Percentiles rank a stretch among this genome's conserved stretches.
These are phyloP conservation scores for Hypena proboscidalis DNA, from an alignment of 2,888 invertebrate species.

Conservation along the genomic window DNA sequence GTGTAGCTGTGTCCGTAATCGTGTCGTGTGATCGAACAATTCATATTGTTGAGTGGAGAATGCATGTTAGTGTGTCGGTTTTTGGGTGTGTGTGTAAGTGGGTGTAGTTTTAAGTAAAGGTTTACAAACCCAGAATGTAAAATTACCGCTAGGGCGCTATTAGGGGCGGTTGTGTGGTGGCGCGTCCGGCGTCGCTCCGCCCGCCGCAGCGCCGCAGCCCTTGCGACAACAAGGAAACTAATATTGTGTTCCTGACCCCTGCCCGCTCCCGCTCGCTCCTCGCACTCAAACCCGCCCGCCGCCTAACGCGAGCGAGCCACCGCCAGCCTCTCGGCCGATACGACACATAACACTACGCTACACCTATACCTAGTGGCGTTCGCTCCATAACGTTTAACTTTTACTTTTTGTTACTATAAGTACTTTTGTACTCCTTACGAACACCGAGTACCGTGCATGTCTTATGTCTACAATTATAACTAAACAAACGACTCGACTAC, in stretches of 20 bases:
- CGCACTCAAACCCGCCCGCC: constrained; percentile 73
- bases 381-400: constrained; percentile 46
- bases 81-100: constrained; percentile 36
- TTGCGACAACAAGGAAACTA: constrained; percentile 87
- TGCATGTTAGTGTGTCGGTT: constrained; percentile 44
- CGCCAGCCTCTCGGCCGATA: constrained; percentile 19
- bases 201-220: constrained; percentile 83
- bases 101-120: constrained; percentile 81
- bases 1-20: constrained; percentile 32
- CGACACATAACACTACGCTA: constrained; percentile 10
- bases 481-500: constrained; percentile 10
- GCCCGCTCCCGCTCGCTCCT: constrained; percentile 58
- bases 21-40: constrained; percentile 39
- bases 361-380: constrained; percentile 18
- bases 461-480: constrained; percentile 10
- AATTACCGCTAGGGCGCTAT: constrained; percentile 84
- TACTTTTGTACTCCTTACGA: constrained; percentile 1
- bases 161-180: constrained; percentile 79
- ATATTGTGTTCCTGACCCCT: constrained; percentile 84
- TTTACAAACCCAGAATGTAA: constrained; percentile 85
- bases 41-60: constrained; percentile 36
- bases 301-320: constrained; percentile 40
- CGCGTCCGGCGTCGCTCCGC: constrained; percentile 79
- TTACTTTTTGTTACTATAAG: constrained; percentile 41
- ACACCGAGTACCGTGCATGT: constrained; percentile 2